These are phyloP conservation scores for Nomia melanderi DNA, from an alignment of 1,140 invertebrate genomes.

Conservation along the genomic window DNA sequence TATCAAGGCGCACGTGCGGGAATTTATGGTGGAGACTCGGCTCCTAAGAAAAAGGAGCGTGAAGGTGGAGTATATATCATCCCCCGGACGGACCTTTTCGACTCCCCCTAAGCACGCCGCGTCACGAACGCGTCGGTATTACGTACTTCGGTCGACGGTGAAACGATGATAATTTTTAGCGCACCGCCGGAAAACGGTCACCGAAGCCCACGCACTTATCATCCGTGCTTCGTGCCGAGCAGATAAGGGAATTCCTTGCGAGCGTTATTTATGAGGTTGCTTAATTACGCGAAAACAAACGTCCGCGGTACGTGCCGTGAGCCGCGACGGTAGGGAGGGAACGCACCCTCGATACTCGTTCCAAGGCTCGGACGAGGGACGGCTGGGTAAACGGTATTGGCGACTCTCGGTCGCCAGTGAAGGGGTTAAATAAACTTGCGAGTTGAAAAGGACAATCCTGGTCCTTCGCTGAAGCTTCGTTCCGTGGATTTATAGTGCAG, in stretches of 20 bases:
- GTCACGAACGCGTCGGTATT: not conserved
- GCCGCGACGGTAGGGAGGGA: too few species aligned
- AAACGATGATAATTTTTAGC: not conserved
- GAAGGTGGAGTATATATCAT: too few species aligned
- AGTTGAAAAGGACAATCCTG: too few species aligned
- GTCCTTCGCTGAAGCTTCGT: too few species aligned
- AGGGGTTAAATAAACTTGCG: not conserved
- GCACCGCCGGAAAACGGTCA: not conserved
- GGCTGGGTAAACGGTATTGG: not conserved
- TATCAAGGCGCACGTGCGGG: too few species aligned
- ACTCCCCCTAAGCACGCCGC: not conserved
- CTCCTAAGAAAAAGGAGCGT: too few species aligned
- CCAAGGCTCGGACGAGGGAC: not conserved
- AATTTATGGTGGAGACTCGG: too few species aligned
- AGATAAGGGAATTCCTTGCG: slow-evolving; percentile 19
- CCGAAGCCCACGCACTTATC: slow-evolving; percentile 14
- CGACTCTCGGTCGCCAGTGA: not conserved
- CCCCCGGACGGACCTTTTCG: too few species aligned
- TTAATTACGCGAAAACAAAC: slow-evolving; percentile 33
- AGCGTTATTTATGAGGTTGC: slow-evolving; percentile 25
- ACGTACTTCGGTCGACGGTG: not conserved
- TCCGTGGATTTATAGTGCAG: too few species aligned
- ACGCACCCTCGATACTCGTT: not conserved
- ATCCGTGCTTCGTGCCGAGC: not conserved
- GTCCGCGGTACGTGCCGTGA: slow-evolving; percentile 1